Evolutionary conservation across 2,797 vertebrate genomes (phyloP).

Genomic region (Stomatorhinus walkeri): DNA sequence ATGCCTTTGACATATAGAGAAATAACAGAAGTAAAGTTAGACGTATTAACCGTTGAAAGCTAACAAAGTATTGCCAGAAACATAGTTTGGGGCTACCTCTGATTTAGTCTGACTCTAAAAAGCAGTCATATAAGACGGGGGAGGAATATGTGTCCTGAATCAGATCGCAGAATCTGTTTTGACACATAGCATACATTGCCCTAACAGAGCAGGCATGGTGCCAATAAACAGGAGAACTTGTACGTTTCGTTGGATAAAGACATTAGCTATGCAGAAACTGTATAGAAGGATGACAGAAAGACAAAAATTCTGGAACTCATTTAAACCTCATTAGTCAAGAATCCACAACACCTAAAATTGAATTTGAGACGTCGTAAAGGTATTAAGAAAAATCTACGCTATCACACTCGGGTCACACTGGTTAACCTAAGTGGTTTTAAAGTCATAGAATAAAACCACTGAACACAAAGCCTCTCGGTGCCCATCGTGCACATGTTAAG

Average conservation of each 20-base stretch:
- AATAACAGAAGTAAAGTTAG: neutral
- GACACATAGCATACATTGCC: neutral
- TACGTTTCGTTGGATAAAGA: neutral
- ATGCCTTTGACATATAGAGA: neutral
- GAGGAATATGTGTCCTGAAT: neutral
- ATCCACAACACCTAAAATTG: neutral
- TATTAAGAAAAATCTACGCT: neutral
- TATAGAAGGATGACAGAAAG: neutral
- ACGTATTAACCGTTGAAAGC: neutral
- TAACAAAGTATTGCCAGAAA: neutral
- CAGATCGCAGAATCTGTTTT: no score
- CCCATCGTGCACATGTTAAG: neutral
- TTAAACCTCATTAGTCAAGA: slow-evolving; percentile 1
- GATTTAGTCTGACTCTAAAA: neutral
- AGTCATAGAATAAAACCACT: neutral
- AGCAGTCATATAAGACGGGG: neutral
- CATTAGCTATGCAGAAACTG: neutral
- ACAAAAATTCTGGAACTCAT: neutral
- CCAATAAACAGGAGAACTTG: neutral
- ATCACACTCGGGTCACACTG: neutral
- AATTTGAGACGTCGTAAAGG: neutral
- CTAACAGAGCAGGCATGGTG: neutral
- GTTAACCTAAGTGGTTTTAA: neutral
- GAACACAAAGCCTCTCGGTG: slow-evolving; percentile 2
- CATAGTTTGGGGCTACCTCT: neutral